phyloP scores from a whole-genome alignment of 1,140 invertebrate species.

The Triops longicaudatus region DNA sequence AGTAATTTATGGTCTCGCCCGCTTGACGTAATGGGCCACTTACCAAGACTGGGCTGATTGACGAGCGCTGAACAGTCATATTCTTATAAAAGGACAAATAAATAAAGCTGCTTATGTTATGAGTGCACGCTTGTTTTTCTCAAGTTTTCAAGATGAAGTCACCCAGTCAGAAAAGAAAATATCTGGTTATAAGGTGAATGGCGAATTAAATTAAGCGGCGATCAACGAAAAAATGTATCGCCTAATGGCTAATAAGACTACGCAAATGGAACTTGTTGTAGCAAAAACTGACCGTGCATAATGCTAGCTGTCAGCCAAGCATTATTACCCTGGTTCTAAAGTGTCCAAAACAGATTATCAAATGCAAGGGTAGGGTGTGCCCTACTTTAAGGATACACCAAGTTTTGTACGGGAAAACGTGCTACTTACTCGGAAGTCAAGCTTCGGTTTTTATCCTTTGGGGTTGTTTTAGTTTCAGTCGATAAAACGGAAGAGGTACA shows the following conservation, averaged over 20 bases:
- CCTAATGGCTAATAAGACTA: too few relatives aligned
- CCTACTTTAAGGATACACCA: not conserved
- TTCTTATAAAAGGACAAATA: not conserved
- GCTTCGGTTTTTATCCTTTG: not conserved
- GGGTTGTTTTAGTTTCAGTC: not conserved
- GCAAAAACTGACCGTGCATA: not conserved
- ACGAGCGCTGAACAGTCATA: not conserved
- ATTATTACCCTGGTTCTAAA: not conserved
- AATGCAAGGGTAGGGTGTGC: not conserved
- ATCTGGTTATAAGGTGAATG: too few relatives aligned
- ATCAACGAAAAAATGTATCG: too few relatives aligned
- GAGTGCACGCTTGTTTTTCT: too few relatives aligned
- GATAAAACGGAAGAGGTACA: not conserved
- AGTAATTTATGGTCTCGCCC: not conserved
- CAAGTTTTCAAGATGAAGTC: too few relatives aligned
- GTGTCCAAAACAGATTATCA: not conserved
- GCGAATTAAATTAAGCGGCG: too few relatives aligned
- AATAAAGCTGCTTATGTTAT: not conserved
- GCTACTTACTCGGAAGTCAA: not conserved
- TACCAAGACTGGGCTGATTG: not conserved
- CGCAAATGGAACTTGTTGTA: too few relatives aligned
- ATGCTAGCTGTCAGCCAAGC: not conserved
- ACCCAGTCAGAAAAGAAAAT: too few relatives aligned
- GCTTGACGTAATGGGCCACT: slow-evolving; percentile 1
- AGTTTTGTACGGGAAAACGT: not conserved